These are phyloP conservation scores for Eurosta solidaginis DNA, from an alignment of 1,140 invertebrate species.

Conservation along the genomic window DNA sequence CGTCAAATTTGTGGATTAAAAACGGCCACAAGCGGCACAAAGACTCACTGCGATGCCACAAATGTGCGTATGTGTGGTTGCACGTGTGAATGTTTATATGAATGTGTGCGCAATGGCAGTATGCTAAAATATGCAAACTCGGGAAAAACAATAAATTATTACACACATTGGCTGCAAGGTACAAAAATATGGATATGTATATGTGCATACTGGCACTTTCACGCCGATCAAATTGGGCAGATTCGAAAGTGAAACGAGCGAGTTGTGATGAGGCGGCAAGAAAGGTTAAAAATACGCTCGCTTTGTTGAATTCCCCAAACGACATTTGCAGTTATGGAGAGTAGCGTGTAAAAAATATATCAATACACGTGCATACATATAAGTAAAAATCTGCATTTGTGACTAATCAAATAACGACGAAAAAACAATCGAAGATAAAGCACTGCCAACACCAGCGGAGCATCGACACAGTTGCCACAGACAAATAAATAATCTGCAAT, in stretches of 20 bases:
- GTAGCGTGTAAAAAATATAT: background rate
- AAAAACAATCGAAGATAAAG: background rate
- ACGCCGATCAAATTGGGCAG: background rate
- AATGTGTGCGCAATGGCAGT: background rate
- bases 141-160: constrained; percentile 33
- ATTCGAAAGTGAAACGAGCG: background rate
- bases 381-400: background rate
- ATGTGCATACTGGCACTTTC: background rate
- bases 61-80: background rate
- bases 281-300: background rate
- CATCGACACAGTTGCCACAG: background rate
- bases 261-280: background rate
- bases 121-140: constrained; percentile 18
- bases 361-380: too few species aligned
- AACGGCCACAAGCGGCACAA: constrained; percentile 10
- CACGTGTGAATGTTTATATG: too few species aligned
- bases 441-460: background rate
- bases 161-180: too few species aligned
- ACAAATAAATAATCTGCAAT: background rate
- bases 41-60: background rate
- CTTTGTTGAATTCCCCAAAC: background rate
- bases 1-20: constrained; percentile 30
- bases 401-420: background rate
- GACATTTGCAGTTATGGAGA: constrained; percentile 13
- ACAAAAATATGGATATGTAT: background rate